These are phyloP conservation scores for Oreotrochilus melanogaster DNA, from an alignment of 2,113 vertebrate genomes.

Conservation along the genomic window DNA sequence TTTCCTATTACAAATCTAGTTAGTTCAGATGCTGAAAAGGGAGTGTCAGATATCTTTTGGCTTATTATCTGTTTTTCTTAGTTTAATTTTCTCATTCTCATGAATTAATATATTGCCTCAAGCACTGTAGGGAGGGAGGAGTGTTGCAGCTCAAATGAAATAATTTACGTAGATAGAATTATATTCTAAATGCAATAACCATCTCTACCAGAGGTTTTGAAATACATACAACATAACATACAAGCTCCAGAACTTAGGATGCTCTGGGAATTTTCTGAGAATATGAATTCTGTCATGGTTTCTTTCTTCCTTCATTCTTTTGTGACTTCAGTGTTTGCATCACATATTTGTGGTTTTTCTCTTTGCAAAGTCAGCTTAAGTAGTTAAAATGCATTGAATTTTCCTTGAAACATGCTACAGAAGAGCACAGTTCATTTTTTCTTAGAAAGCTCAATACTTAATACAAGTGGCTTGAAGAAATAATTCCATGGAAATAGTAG, in stretches of 20 bases:
- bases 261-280: background rate
- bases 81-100: conserved; percentile 28
- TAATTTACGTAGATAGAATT: background rate
- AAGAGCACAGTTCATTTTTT: background rate
- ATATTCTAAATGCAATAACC: background rate
- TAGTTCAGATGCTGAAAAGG: conserved; percentile 29
- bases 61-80: conserved; percentile 26
- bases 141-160: background rate
- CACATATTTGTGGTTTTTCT: background rate
- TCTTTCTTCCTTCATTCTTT: background rate
- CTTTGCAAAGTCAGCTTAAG: background rate
- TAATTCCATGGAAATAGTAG: background rate
- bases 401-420: background rate
- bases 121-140: background rate
- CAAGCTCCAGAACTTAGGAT: background rate
- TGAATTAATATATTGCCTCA: conserved; percentile 17
- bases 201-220: background rate
- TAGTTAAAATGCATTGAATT: background rate
- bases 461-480: background rate
- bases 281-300: background rate
- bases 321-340: background rate
- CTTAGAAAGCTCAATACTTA: background rate
- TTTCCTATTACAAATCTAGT: conserved; percentile 35
- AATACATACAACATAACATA: background rate
- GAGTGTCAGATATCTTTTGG: conserved; percentile 23